phyloP scores from a whole-genome alignment of 2,888 invertebrate genomes.

The Pogonocherus hispidulus region DNA sequence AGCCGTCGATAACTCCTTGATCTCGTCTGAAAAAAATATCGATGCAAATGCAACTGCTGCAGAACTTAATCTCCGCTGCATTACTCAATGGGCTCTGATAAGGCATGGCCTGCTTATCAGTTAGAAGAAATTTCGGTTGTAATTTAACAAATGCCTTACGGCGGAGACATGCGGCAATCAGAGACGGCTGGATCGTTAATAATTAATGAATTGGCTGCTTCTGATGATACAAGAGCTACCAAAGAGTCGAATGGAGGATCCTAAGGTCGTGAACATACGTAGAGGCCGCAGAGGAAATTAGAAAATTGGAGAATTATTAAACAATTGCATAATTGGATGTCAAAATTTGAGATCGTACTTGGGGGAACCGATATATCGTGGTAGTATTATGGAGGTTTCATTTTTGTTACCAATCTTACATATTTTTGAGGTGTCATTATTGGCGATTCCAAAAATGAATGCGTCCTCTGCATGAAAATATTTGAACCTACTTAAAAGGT shows the following conservation, averaged over 20 bases:
- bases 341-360: slow-evolving; percentile 14
- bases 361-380: background rate
- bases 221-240: too few relatives aligned
- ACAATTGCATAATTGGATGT: slow-evolving; percentile 16
- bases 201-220: too few relatives aligned
- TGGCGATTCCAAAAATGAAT: too few relatives aligned
- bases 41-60: background rate
- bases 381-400: background rate
- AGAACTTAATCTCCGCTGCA: background rate
- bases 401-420: too few relatives aligned
- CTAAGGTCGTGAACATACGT: background rate
- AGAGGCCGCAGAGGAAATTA: slow-evolving; percentile 10
- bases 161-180: background rate
- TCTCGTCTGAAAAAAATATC: too few relatives aligned
- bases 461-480: too few relatives aligned
- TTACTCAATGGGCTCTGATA: background rate
- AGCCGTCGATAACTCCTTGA: too few relatives aligned
- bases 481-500: too few relatives aligned
- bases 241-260: background rate
- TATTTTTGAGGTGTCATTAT: too few relatives aligned
- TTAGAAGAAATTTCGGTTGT: background rate
- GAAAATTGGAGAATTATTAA: slow-evolving; percentile 21
- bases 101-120: background rate
- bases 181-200: background rate
- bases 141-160: too few relatives aligned